These are phyloP conservation scores for Ceraclea dissimilis DNA, from an alignment of 2,888 invertebrate genomes.

Conservation along the genomic window DNA sequence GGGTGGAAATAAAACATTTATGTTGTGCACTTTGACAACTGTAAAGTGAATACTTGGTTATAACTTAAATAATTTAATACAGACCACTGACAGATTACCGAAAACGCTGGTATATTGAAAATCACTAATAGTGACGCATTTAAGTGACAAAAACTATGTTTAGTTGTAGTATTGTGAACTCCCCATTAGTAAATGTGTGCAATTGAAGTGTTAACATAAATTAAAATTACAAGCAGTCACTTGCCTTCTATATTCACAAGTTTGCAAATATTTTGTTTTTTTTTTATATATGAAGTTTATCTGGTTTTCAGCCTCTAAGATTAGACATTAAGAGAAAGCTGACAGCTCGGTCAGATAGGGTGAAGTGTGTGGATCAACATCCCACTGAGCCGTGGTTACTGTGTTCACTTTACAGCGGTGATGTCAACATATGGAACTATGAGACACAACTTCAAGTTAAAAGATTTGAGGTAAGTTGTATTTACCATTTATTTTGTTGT, in stretches of 20 bases:
- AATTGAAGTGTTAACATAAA: not conserved
- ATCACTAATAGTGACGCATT: too few species aligned
- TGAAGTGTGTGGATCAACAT: conserved; percentile 96
- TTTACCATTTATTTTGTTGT: not conserved
- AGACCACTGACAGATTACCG: too few species aligned
- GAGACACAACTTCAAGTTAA: conserved; percentile 87
- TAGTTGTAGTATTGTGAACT: too few species aligned
- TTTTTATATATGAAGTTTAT: not conserved
- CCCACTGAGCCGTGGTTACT: conserved; percentile 98
- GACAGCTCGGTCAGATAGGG: conserved; percentile 95
- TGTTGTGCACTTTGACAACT: too few species aligned
- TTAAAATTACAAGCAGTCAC: not conserved
- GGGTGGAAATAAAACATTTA: too few species aligned
- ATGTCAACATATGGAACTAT: conserved; percentile 99
- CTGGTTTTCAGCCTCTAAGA: conserved; percentile 69
- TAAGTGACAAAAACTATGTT: too few species aligned
- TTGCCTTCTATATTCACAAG: not conserved
- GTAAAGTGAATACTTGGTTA: too few species aligned
- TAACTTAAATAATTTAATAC: too few species aligned
- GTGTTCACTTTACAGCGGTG: conserved; percentile 96
- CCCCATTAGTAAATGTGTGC: too few species aligned
- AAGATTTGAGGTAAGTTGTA: conserved; percentile 76
- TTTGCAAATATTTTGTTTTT: not conserved
- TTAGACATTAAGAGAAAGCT: conserved; percentile 97
- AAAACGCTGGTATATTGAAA: too few species aligned